Base-by-base conservation (phyloP, 2,797 vertebrate species). In the Aeoliscus strigatus region DNA sequence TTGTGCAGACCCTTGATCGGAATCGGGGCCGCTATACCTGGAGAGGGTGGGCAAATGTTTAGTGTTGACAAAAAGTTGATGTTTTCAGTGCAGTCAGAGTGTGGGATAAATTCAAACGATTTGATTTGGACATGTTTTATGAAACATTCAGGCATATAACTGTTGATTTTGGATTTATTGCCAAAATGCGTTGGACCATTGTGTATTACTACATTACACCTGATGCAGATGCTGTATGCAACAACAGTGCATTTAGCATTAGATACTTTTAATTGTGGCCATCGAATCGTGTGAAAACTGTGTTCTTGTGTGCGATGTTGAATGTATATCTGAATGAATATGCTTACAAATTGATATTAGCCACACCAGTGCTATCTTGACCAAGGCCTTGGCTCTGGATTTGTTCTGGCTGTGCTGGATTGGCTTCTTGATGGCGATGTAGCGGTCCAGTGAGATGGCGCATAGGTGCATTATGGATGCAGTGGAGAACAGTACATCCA, bases 381-480 rank as follows among this genome's bases (percentile, higher is more conserved):
- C 84, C 73, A 96, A 67, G 2, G 91, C 92, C 65, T 94, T 98
- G 58, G 92, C 84, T 81, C 94, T 86, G 13, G 96, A 96, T 61
- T 99, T 99, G 83, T 86, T 93, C 72, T 96, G 96, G 79, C 91
- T 98, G 74, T 97, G 93, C 70, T 97, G 94, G 47, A 99, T 98
- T 46, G 96, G 96, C 80, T 90, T 98, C 87, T 98, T 98, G 73
- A 99, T 99, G 2, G 94, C 96, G 44, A 98, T 90, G 39, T 97
- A 99, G 44, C 95, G 94, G 78, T 98, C 96, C 61, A 99, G 84
- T 17, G 96, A 98, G 86, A 98, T 99, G 80, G 96, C 95, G 21
- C 96, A 99, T 48, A 99, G 90, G 60, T 98, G 96, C 92, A 99
- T 95, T 75, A 99, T 99, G 64, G 96, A 98, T 15, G 96, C 94